A percentile compares a stretch with the other conserved stretches of the same genome.
Conservation (phyloP, 2,113 vertebrate species). For the Peromyscus maniculatus region DNA sequence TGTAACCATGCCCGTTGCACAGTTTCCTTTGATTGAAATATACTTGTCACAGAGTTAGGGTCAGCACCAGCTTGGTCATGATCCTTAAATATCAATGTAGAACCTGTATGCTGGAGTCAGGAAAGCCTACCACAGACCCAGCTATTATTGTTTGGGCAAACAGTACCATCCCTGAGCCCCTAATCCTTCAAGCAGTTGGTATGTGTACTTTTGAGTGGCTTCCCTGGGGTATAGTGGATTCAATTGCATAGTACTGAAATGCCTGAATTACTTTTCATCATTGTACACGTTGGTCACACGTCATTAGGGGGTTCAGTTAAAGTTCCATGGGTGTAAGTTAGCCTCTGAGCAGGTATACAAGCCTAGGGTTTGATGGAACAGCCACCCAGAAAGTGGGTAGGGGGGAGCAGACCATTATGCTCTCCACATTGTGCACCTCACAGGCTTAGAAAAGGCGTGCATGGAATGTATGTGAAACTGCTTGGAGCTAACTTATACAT, state of each 20-base stretch:
- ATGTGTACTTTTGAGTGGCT: neutral
- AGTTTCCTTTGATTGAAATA: neutral
- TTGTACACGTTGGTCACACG: neutral
- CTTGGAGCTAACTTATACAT: neutral
- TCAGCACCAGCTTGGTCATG: too few species aligned
- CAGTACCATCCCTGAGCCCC: neutral
- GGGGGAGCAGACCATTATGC: fast-evolving
- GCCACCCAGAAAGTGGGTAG: neutral
- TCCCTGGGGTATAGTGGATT: neutral
- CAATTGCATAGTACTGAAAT: neutral
- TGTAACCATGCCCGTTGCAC: neutral
- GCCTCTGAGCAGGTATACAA: neutral
- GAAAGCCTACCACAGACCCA: neutral
- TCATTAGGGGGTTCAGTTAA: neutral
- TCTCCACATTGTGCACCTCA: neutral
- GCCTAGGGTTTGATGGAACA: neutral
- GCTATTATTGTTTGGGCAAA: neutral
- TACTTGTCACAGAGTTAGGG: neutral
- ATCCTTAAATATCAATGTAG: neutral
- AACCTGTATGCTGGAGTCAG: too few species aligned
- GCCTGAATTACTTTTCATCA: neutral
- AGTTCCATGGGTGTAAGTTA: neutral
- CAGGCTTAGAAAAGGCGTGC: neutral
- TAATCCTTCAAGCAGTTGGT: neutral
- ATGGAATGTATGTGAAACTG: fast-evolving